phyloP scores from a whole-genome alignment of 2,888 invertebrate species.

The Pseudoips prasinana region DNA sequence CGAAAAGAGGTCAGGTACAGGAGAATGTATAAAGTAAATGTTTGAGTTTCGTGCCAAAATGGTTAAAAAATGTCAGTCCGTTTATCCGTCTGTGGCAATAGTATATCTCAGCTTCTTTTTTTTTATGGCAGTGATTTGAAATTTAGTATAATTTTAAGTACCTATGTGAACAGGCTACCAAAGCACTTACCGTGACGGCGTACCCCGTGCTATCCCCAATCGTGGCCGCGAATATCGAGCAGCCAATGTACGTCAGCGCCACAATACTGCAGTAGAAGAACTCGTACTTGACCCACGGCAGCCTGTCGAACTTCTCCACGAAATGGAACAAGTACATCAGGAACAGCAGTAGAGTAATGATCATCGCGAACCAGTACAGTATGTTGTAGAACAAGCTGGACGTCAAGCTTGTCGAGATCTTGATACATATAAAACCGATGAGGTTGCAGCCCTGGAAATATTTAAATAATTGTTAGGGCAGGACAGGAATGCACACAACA shows the following conservation, averaged over 20 bases:
- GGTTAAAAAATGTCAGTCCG: too few relatives aligned
- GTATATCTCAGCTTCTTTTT: too few relatives aligned
- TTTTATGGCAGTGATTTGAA: too few relatives aligned
- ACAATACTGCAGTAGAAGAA: conserved; percentile 87
- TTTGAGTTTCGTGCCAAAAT: too few relatives aligned
- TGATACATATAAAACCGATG: conserved; percentile 91
- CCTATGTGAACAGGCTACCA: too few relatives aligned
- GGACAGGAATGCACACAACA: too few relatives aligned
- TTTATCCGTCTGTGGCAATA: too few relatives aligned
- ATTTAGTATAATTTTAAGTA: too few relatives aligned
- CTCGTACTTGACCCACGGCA: conserved; percentile 93
- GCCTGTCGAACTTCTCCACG: conserved; percentile 89
- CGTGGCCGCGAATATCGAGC: conserved; percentile 86
- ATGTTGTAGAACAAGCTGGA: conserved; percentile 89
- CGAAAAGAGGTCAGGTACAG: too few relatives aligned
- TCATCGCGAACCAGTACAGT: conserved; percentile 90
- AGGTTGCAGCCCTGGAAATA: conserved; percentile 83
- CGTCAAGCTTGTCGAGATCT: conserved; percentile 82
- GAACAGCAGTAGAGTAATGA: conserved; percentile 88
- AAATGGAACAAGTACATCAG: conserved; percentile 91
- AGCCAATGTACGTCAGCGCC: conserved; percentile 87
- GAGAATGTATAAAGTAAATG: too few relatives aligned
- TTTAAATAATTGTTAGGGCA: too few relatives aligned
- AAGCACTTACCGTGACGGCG: conserved; percentile 89
- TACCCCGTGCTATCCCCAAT: conserved; percentile 81